Evolutionary conservation across 1,140 invertebrate species (phyloP).

Genomic region (Bacillus rossius): DNA sequence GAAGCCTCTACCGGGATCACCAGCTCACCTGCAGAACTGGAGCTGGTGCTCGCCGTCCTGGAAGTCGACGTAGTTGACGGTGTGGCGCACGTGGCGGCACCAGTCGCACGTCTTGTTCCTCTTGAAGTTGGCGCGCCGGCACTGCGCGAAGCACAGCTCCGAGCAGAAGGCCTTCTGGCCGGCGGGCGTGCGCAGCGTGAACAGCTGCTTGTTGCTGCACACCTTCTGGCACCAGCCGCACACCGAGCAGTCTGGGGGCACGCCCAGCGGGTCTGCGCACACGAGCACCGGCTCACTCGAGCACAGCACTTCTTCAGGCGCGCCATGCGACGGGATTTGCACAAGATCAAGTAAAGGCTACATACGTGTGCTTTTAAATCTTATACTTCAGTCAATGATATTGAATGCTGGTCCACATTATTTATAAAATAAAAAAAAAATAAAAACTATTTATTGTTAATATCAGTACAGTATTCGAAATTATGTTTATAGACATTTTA

Average conservation of each 20-base stretch:
- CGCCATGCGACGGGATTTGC: no score
- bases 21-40: constrained; percentile 53
- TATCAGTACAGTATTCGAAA: no score
- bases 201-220: constrained; percentile 8
- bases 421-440: no score
- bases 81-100: constrained; percentile 85
- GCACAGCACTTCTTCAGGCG: no score
- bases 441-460: no score
- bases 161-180: constrained; percentile 51
- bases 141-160: constrained; percentile 85
- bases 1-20: no score
- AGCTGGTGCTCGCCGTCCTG: constrained; percentile 71
- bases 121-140: constrained; percentile 80
- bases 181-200: constrained; percentile 7
- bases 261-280: not conserved
- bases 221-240: constrained; percentile 12
- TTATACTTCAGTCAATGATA: no score
- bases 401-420: no score
- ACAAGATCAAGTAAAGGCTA: no score
- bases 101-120: constrained; percentile 90
- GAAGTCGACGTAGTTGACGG: constrained; percentile 89
- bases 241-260: constrained; percentile 1
- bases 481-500: no score
- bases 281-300: no score
- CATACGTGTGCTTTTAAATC: no score